Conservation (phyloP, 2,888 invertebrate species). For the Matsumyia berberina region DNA sequence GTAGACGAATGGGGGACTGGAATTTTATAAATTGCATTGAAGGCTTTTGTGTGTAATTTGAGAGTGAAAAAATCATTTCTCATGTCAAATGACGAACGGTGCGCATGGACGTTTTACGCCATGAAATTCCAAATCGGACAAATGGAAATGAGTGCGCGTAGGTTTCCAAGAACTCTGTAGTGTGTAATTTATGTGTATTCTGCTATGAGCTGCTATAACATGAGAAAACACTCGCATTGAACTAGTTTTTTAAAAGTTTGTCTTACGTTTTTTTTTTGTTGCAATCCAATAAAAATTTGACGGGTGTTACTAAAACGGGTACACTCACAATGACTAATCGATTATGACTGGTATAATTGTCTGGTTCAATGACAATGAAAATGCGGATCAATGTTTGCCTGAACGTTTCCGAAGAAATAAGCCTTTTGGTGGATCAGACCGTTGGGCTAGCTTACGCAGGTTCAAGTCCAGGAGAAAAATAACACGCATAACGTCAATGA, state of each 20-base stretch:
- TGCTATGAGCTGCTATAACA: conserved; percentile 5
- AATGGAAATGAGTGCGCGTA: conserved; percentile 43
- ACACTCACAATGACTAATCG: no score
- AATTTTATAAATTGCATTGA: conserved; percentile 9
- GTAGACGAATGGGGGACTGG: background rate
- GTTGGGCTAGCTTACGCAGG: no score
- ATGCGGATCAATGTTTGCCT: no score
- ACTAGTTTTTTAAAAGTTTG: conserved; percentile 36
- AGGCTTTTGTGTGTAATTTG: no score
- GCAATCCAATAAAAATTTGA: conserved; percentile 33
- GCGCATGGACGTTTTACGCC: conserved; percentile 1
- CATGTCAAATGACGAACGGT: conserved; percentile 16
- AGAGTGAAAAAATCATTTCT: conserved; percentile 7
- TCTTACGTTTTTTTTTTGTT: background rate
- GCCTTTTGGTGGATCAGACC: no score
- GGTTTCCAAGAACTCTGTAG: conserved; percentile 39
- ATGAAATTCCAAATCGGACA: conserved; percentile 27
- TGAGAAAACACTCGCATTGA: conserved; percentile 39
- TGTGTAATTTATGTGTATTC: conserved; percentile 39
- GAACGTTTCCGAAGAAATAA: no score
- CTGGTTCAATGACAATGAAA: no score
- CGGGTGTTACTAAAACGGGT: conserved; percentile 14
- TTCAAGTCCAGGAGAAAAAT: no score
- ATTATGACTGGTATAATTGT: no score
- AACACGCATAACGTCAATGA: no score